Conservation (phyloP, 2,113 vertebrate genomes). For the Dipodomys spectabilis region DNA sequence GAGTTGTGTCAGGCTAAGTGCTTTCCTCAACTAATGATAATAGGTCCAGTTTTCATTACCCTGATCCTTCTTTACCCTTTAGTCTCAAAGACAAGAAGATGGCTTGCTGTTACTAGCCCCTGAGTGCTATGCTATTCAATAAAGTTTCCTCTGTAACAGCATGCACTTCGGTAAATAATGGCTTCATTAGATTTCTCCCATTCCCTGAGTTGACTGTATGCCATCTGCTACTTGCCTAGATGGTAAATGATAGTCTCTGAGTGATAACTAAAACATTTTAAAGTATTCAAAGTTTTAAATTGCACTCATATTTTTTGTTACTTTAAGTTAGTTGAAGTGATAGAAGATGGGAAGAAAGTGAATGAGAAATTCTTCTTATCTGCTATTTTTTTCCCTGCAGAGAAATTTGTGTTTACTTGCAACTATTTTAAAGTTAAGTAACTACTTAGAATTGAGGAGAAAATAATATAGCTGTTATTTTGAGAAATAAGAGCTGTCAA, state of each 20-base stretch:
- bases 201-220: not conserved
- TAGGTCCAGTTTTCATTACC: not conserved
- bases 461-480: constrained; percentile 78
- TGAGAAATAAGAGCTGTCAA: constrained; percentile 80
- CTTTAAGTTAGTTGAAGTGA: constrained; percentile 55
- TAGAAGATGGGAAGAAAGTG: constrained; percentile 53
- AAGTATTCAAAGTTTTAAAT: constrained; percentile 57
- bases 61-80: not conserved
- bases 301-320: constrained; percentile 29
- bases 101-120: not conserved
- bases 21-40: not conserved
- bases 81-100: not conserved
- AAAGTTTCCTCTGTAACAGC: not conserved
- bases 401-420: constrained; percentile 58
- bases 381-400: not conserved
- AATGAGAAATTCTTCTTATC: constrained; percentile 25
- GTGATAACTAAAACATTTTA: constrained; percentile 51
- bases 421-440: constrained; percentile 74
- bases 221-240: constrained; percentile 8
- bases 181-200: constrained; percentile 37
- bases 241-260: not conserved
- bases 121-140: not conserved
- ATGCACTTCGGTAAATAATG: constrained; percentile 41
- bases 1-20: not conserved
- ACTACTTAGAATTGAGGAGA: constrained; percentile 72